A percentile compares a stretch with the other conserved stretches of the same genome.
These are phyloP conservation scores for Microtus richardsoni DNA, from an alignment of 2,113 vertebrate genomes.

Conservation along the genomic window DNA sequence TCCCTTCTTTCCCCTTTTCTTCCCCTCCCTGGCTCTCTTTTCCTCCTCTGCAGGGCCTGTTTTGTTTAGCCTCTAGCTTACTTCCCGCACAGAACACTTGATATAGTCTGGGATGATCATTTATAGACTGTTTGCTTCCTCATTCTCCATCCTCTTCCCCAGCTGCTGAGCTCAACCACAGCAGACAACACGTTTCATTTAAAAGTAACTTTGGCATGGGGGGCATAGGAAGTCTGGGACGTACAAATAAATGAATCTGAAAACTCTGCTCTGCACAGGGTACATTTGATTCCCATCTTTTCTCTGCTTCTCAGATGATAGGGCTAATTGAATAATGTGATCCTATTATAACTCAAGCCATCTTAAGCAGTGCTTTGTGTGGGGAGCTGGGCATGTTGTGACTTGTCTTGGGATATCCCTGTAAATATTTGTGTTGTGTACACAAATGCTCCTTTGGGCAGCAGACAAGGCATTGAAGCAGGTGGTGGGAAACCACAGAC, in stretches of 20 bases:
- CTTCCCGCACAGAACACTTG: background rate
- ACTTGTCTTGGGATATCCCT: constrained; percentile 28
- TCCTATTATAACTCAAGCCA: background rate
- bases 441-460: background rate
- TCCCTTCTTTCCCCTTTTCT: background rate
- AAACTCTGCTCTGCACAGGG: background rate
- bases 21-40: background rate
- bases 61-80: background rate
- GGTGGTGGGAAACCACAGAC: background rate
- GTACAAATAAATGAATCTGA: background rate
- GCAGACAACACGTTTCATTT: background rate
- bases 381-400: background rate
- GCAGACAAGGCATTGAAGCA: background rate
- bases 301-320: background rate
- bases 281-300: background rate
- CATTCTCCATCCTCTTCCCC: background rate
- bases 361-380: constrained; percentile 15
- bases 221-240: background rate
- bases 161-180: background rate
- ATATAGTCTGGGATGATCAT: background rate
- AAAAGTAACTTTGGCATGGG: background rate
- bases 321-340: background rate
- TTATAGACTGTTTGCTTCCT: background rate
- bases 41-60: accelerated
- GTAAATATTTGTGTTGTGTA: background rate